Evolutionary conservation across 2,113 vertebrate genomes (phyloP), one percentile per base, ranked within the genome.

Genomic region (Sturnira hondurensis): DNA sequence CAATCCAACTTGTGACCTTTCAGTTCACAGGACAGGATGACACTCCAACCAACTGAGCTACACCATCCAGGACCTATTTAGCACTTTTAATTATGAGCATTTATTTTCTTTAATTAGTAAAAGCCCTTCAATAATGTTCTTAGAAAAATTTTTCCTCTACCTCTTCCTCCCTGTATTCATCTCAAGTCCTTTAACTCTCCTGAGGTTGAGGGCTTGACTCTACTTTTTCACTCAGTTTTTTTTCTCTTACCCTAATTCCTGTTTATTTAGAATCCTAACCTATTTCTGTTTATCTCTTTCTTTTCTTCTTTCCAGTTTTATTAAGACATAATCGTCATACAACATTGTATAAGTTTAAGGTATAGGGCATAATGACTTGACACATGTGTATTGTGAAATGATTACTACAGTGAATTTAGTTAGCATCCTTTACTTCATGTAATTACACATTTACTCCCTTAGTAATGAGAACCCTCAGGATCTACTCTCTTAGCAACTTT

Each of bases 51-150:
- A 31, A 13, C 61, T 31, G 26, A 63, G 61, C 28, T 24, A 31
- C 61, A 31, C 28, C 28, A 31, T 26, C 61, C 61, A 63, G 11
- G 61, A 63, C 26, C 36, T 33, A 9, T 67, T 93, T 33, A 78
- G 31, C n/a, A 71, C 45, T 89, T 84, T 58, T 84, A 63, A 28
- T 63, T 63, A 38, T 85, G 61, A 78, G 68, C 7, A 20, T 61
- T 89, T 65, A 47, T 73, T 93, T 95, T 63, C 70, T 89, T 85
- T 93, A 85, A 85, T 47, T 22, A 83, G 28, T 58, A 54, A 93
- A 92, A 54, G 28, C 14, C 65, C 24, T 65, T 31, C 70, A 80
- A 47, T 85, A 78, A 41, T 36, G 9, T 63, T n/a, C 71, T 70
- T 78, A 54, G 77, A 43, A 77, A 89, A 78, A 45, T 6, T 43